Conservation (phyloP, 2,797 vertebrate species). For the Babyrousa celebensis region DNA sequence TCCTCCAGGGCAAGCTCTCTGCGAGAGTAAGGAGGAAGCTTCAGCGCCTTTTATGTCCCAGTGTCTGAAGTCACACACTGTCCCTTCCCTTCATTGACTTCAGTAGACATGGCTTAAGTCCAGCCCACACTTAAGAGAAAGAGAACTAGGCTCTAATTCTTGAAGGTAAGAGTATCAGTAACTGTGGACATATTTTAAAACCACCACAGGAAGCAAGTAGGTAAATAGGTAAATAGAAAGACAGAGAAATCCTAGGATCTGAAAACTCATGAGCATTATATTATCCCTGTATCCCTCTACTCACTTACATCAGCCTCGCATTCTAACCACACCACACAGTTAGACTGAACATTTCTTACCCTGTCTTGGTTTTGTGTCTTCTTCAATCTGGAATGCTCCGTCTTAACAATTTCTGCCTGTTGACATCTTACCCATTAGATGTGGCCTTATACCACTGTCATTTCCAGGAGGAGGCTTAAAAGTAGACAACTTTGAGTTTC, state of each 20-base stretch:
- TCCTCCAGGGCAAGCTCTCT: neutral
- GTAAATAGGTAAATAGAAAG: neutral
- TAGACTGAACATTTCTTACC: neutral
- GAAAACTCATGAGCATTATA: neutral
- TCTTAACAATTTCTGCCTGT: neutral
- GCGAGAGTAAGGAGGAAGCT: neutral
- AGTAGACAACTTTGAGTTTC: neutral
- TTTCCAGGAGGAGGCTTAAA: neutral
- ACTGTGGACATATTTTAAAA: neutral
- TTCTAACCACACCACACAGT: neutral
- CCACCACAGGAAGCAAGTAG: neutral
- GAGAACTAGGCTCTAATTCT: neutral
- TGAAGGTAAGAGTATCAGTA: neutral
- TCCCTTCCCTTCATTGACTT: neutral
- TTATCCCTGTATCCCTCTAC: neutral
- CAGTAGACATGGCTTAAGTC: neutral
- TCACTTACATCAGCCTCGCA: neutral
- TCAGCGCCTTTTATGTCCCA: neutral
- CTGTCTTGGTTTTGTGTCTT: constrained; percentile 43
- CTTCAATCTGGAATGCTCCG: neutral
- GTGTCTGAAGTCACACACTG: neutral
- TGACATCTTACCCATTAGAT: constrained; percentile 3
- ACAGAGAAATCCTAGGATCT: neutral
- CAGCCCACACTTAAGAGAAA: neutral
- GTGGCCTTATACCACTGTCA: neutral